Conservation (phyloP, 2,888 invertebrate genomes). For the Drosophila borealis region DNA sequence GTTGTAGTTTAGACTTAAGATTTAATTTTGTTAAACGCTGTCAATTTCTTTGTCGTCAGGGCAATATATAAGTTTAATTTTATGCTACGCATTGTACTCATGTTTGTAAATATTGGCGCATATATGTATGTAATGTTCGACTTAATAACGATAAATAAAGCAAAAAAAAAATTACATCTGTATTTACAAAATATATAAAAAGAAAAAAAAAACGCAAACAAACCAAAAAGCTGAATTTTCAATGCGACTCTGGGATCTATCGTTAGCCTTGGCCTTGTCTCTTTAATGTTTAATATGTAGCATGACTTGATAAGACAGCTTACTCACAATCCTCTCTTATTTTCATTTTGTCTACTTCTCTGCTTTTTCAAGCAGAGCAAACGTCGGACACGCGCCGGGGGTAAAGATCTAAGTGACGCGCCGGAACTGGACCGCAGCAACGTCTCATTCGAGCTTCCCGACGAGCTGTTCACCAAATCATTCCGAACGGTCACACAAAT, state of each 20-base stretch:
- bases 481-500: constrained; percentile 87
- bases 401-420: constrained; percentile 85
- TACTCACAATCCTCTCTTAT: constrained; percentile 33
- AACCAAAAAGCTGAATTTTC: constrained; percentile 33
- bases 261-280: constrained; percentile 35
- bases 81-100: constrained; percentile 58
- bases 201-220: constrained; percentile 34
- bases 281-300: constrained; percentile 1
- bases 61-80: constrained; percentile 55
- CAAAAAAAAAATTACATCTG: constrained; percentile 15
- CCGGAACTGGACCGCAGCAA: constrained; percentile 85
- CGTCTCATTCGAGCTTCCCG: constrained; percentile 87
- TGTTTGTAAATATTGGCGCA: constrained; percentile 76
- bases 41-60: constrained; percentile 51
- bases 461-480: constrained; percentile 87
- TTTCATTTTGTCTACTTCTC: constrained; percentile 20
- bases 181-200: constrained; percentile 23
- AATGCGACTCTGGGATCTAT: constrained; percentile 13
- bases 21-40: constrained; percentile 37
- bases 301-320: constrained; percentile 14
- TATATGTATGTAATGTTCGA: constrained; percentile 46
- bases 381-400: constrained; percentile 63
- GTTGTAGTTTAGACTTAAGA: constrained; percentile 51
- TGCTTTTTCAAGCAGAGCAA: constrained; percentile 37
- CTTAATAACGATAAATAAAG: constrained; percentile 44